A percentile compares a stretch with the other conserved stretches of the same genome.
phyloP scores from a whole-genome alignment of 2,888 invertebrate species.

The Herminia tarsipennalis region DNA sequence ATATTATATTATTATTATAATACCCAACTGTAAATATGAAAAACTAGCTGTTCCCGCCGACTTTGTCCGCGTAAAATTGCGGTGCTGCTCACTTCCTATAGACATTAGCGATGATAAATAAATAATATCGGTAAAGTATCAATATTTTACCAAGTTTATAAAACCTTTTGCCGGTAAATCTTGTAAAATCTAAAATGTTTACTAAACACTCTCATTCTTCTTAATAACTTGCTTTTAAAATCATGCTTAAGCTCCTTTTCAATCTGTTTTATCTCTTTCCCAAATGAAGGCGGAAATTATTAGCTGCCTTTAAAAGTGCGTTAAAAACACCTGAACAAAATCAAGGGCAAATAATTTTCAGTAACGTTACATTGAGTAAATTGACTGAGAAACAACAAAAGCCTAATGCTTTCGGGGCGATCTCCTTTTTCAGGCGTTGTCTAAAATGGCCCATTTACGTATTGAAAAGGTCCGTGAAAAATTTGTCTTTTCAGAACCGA shows the following conservation, averaged over 20 bases:
- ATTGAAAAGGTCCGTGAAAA: constrained; percentile 37
- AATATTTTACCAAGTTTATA: no score
- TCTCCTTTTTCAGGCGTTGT: constrained; percentile 32
- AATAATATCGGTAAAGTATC: no score
- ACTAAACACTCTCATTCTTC: background rate
- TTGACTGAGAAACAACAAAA: constrained; percentile 50
- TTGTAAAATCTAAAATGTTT: no score
- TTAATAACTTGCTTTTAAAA: constrained; percentile 14
- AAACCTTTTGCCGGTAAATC: no score
- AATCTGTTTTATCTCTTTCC: constrained; percentile 16
- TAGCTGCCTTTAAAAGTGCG: constrained; percentile 10
- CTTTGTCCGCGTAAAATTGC: no score
- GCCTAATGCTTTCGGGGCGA: constrained; percentile 36
- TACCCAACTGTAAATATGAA: no score
- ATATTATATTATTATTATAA: no score
- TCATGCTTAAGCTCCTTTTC: constrained; percentile 9
- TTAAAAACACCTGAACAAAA: constrained; percentile 27
- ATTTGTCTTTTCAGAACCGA: constrained; percentile 40
- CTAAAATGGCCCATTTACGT: constrained; percentile 32
- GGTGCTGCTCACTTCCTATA: no score
- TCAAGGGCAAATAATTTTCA: constrained; percentile 21
- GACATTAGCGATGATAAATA: no score
- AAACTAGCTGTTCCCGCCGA: no score
- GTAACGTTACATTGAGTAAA: constrained; percentile 40
- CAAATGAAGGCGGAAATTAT: constrained; percentile 23